phyloP scores from a whole-genome alignment of 2,113 vertebrate genomes.

The Dipodomys stephensi region DNA sequence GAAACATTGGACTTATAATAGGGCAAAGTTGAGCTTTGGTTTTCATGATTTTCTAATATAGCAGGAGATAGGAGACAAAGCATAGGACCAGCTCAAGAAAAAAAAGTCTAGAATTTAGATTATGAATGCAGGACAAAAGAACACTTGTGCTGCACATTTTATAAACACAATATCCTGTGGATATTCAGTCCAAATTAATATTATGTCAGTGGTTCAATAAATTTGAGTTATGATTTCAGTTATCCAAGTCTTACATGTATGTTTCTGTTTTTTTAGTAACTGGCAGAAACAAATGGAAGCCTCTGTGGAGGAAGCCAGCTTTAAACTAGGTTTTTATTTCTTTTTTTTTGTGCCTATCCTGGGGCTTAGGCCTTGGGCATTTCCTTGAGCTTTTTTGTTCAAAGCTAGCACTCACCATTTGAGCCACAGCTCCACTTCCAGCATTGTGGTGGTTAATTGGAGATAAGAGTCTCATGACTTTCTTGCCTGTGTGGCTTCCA shows the following conservation, averaged over 20 bases:
- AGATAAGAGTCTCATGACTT: too few species aligned
- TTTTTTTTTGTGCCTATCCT: too few species aligned
- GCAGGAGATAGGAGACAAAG: not conserved
- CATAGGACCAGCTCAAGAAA: not conserved
- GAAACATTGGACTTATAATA: slow-evolving; percentile 4
- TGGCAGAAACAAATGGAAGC: not conserved
- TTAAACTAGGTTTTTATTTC: not conserved
- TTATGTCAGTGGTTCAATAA: slow-evolving; percentile 10
- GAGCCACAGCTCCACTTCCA: too few species aligned
- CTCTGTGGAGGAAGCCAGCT: not conserved
- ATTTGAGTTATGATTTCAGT: slow-evolving; percentile 51
- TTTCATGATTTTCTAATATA: not conserved
- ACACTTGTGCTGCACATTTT: not conserved
- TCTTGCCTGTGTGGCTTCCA: too few species aligned
- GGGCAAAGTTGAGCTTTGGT: slow-evolving; percentile 19
- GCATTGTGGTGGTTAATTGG: too few species aligned
- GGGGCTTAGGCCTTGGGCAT: too few species aligned
- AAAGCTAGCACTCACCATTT: too few species aligned
- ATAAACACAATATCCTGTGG: not conserved
- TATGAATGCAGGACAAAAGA: slow-evolving; percentile 22
- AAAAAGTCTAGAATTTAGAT: slow-evolving; percentile 13
- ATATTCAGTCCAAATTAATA: slow-evolving; percentile 19
- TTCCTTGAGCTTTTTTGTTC: too few species aligned
- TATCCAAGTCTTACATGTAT: not conserved
- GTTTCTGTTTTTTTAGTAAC: not conserved